Base-by-base conservation (phyloP, 2,113 vertebrate species). In the Oophaga pumilio region DNA sequence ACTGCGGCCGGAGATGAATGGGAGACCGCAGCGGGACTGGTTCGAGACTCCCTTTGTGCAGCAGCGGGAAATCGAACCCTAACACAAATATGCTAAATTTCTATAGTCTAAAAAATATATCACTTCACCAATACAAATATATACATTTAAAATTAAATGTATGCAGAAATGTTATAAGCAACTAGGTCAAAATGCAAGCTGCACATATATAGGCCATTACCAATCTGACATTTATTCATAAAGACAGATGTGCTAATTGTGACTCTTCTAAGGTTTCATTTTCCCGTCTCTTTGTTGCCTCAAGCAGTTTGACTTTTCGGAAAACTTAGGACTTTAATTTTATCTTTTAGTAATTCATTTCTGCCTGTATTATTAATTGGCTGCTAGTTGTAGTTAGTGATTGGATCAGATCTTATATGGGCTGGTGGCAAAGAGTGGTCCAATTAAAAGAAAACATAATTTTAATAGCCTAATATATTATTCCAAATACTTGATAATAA, bases 321-420 rank as follows among this genome's bases (percentile, higher is more conserved):
- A 52, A 66, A 8, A 66, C 33, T 60, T 28, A 33, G 33, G 1
- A 17, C 14, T 66, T 82, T 43, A 82, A 64, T 50, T 50, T 82
- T 24, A 43, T n/a, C 10, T 49, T 64, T 66, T 18, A 82, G 62
- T 33, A 80, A 80, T 80, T 80, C 56, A 64, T 82, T 82, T 82
- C 50, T 7, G 68, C 60, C 80, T 82, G 43, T 68, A 82, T 82
- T 68, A 82, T 68, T 82, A 64, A 82, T 82, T 52, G 15, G 49
- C 80, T 82, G 43, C 80, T 24, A 52, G 33, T 82, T 9, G 10
- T 81, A 81, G 24, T 81, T 59, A 81, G 26, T 43, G 18, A 79
- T 28, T 57, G n/a, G 24, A 17, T 79, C 22, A 26, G 76, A 82
- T 82, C 80, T 80, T 9, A 52, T n/a, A 66, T 68, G 62, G 60